Conservation (phyloP, 2,797 vertebrate species). For the Argya squamiceps region DNA sequence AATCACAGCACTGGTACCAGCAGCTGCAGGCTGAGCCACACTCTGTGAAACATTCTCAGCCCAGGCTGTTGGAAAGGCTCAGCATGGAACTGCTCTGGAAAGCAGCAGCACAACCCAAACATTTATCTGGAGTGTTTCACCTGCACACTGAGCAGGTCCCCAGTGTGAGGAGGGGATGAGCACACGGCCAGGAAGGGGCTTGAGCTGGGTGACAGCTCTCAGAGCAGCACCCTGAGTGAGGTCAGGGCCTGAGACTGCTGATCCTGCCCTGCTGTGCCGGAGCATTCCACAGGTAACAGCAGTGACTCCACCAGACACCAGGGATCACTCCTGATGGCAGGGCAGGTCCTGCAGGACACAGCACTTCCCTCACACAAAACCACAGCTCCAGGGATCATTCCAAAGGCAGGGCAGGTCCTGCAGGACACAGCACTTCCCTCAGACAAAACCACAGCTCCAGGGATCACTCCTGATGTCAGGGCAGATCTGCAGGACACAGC, state of each 20-base stretch:
- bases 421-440: too few species aligned
- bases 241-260: not conserved
- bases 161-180: not conserved
- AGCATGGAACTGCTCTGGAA: not conserved
- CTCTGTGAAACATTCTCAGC: not conserved
- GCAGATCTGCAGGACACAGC: too few species aligned
- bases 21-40: not conserved
- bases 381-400: not conserved
- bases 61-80: not conserved
- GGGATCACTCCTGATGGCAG: not conserved
- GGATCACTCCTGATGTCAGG: too few species aligned
- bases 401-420: too few species aligned
- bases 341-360: not conserved
- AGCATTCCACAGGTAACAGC: not conserved
- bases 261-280: not conserved
- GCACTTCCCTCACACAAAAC: not conserved
- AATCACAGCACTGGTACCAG: accelerated
- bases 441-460: not conserved
- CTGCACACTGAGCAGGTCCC: not conserved
- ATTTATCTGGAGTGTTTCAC: not conserved
- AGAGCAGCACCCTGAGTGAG: not conserved
- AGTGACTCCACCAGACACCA: not conserved
- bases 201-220: not conserved
- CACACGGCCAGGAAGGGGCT: accelerated
- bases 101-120: not conserved